Base-by-base conservation (phyloP, 37 sponge, comb jelly and placozoan genomes). In the Beroe forskalii region DNA sequence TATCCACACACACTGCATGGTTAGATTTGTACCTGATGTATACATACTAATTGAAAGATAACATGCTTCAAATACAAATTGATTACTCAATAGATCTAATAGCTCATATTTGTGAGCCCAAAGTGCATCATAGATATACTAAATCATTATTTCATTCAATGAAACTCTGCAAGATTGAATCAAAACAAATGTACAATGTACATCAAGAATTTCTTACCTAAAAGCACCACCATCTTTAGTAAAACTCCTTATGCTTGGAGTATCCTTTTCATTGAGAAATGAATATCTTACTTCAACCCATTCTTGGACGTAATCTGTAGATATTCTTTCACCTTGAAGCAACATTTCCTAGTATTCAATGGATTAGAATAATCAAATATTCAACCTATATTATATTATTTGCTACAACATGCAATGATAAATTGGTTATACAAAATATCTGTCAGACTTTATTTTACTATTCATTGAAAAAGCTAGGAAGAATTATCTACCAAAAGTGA, bases 221-320 rank as follows among this genome's bases (percentile, higher is more conserved):
- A 80, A 80, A 38, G 86, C 86, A 0, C 86, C 86, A 28, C 86
- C 86, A 42, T 80, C 86, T 25, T 44, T 41, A 23, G 55, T 44
- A 80, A 80, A 80, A n/a, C 23, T 44, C 42, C 86, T 80, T 6
- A 43, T 22, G 24, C 31, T 25, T 3, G 86, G 86, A 12, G 55
- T 80, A 43, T 80, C 86, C 22, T 43, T 80, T 14, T 80, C 86
- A 80, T 44, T 80, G 28, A 80, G 86, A 80, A 80, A 80, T 1
- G 44, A 44, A 25, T 80, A 80, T 25, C 86, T 28, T 24, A 80
- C 86, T 37, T 80, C 86, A 14, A 80, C 86, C 86, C 86, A 80
- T 25, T 80, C 86, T 25, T 41, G 27, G 2, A 80, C 86, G 42
- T 44, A 80, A n/a, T 80, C 86, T n/a, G 48, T 32, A 20, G 55